Base-by-base conservation (phyloP, 2,797 vertebrate species). In the Leptatherina wallacei region DNA sequence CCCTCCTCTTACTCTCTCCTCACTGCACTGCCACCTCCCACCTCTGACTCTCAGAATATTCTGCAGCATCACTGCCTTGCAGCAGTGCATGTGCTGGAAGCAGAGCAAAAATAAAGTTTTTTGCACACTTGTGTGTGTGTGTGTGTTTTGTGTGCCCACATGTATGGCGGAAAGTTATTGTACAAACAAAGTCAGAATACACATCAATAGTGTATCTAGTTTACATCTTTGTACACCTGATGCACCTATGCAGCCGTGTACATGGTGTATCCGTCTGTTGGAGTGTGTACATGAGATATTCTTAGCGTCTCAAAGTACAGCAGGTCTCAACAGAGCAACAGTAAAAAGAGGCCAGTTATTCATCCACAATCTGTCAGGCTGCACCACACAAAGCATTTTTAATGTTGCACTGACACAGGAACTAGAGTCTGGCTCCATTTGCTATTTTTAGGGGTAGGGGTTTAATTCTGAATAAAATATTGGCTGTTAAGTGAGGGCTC, bases 1-100 rank as follows among this genome's bases (percentile, higher is more conserved):
- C 61, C 36, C 63, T 62, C 35, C 56, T 36, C 57, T 69, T 75
- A 65, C 65, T 70, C 71, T 59, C 69, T 58, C 65, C 52, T 80
- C 63, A 9, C 68, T 60, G 22, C 81, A 69, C 81, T 64, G 33
- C 85, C 68, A 61, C 71, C 83, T 85, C 79, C 76, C 79, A 75
- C 71, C 76, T 66, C 83, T 62, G 74, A 71, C 68, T 81, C 79
- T 69, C 63, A 69, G 60, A 82, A 82, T 80, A 73, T 86, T 81
- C 82, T 89, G 87, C 87, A 84, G 81, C 80, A 76, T 83, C 85
- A 73, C 75, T 58, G 47, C 73, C 55, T 64, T 59, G 77, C 36
- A 35, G 75, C 74, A 57, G 63, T 51, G 69, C 56, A 42, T 61
- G 16, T 6, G 8, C n/a, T 69, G 59, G 20, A 72, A 51, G 27